Base-by-base conservation (phyloP, 2,797 vertebrate species). In the Onychomys torridus region DNA sequence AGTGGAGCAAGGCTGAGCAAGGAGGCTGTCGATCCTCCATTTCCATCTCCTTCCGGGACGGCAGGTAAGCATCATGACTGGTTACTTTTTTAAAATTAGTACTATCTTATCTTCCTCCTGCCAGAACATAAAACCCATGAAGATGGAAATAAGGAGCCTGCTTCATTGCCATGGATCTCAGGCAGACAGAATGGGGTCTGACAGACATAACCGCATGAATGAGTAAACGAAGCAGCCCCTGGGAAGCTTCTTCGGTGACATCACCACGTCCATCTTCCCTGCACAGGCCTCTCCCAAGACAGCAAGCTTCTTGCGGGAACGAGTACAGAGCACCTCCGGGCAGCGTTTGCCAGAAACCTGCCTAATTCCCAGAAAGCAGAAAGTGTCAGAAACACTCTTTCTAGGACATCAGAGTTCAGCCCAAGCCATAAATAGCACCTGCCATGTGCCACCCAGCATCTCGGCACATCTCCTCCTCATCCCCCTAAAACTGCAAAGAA, bases 351-450 rank as follows among this genome's bases (percentile, higher is more conserved):
- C 81, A 37, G 37, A 21, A 84, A 87, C 23, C 77, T 93, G 21
- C 0, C 0, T 6, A 63, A 79, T 95, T 94, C 83, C 73, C 93
- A 83, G 75, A 97, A 91, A 76, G 52, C 52, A 81, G 55, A 8
- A 59, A 34, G 37, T 69, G 78, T 86, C 92, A 94, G 71, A 95
- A 93, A 81, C 86, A 81, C 92, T 97, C 94, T 96, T 97, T 95
- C 94, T 86, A 96, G 89, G 92, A 86, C 94, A 91, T 95, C 52
- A 14, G 86, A 89, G 63, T 92, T 96, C 73, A 71, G 75, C 63
- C 57, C 43, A 49, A 69, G 55, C 34, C 87, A 87, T 87, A 96
- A 97, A 96, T 55, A 95, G 89, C 29, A 43, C 46, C 85, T 10
- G 78, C 27, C 86, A 16, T 37, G 82, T 67, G 82, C 73, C 69